Conservation (phyloP, 2,113 vertebrate species). For the Nibea coibor region DNA sequence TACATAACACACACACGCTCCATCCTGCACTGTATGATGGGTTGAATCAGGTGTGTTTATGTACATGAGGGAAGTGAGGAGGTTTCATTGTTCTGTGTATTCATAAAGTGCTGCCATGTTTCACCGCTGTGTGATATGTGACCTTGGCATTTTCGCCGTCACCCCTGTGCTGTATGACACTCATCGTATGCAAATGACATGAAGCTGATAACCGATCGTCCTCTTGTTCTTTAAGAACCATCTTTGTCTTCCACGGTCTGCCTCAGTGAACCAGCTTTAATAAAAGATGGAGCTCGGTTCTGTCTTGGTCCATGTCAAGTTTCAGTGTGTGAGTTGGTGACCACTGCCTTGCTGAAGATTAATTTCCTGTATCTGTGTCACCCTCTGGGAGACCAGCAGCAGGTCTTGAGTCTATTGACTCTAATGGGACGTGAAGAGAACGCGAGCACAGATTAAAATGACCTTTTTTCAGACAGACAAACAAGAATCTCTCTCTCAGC, state of each 20-base stretch:
- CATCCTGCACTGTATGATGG: slow-evolving; percentile 41
- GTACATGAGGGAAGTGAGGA: slow-evolving; percentile 36
- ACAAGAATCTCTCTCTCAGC: no score
- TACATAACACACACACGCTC: slow-evolving; percentile 35
- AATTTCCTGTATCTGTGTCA: no score
- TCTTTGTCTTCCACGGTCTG: background rate
- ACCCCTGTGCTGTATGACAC: background rate
- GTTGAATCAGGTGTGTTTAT: slow-evolving; percentile 42
- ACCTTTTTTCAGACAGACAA: no score
- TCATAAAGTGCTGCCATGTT: slow-evolving; percentile 12
- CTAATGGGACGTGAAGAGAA: no score
- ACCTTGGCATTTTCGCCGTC: slow-evolving; percentile 9
- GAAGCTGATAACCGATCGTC: background rate
- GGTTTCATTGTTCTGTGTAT: slow-evolving; percentile 6
- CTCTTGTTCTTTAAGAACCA: no score
- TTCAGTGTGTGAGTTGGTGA: background rate
- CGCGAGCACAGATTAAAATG: no score
- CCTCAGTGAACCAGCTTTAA: background rate
- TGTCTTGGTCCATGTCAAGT: background rate
- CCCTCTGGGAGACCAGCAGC: no score
- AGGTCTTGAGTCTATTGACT: no score
- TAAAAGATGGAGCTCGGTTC: no score
- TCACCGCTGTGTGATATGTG: background rate
- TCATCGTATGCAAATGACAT: background rate
- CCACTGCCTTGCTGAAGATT: background rate